Evolutionary conservation across 2,113 vertebrate genomes (phyloP), one percentile per base, ranked within the genome.

Genomic region (Albula goreensis): DNA sequence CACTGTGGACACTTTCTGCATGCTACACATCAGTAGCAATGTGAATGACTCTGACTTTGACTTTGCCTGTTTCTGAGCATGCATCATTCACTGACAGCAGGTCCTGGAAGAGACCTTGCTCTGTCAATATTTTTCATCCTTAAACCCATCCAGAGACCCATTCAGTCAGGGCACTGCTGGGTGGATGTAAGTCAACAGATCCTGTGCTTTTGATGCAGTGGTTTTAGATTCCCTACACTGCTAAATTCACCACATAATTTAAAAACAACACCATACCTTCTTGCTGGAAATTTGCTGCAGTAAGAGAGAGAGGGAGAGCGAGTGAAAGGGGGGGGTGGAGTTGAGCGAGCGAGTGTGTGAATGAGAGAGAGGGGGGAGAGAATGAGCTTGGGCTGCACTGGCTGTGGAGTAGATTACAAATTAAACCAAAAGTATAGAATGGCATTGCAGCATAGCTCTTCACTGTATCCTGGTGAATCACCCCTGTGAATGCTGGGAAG

Each of bases 351-450:
- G n/a, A 13, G 52, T 7, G 17, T 51, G 22, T 48, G 83, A 41
- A 56, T 31, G 19, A 50, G 25, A 17, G 79, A 10, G 79, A 52
- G 87, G 52, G 52, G 49, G 15, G 78, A 3, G 17, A n/a, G 70
- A 49, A 13, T 77, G 25, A 77, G 11, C 41, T 15, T 80, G 78
- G 11, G n/a, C 78, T 80, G 78, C 7, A 49, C 22, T 50, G 25
- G 50, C n/a, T 53, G 31, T 82, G 49, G 50, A 22, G 22, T 56
- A 82, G 81, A 82, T 53, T 82, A 82, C 81, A 82, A 82, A 83
- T 83, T 15, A 41, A 83, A 83, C 17, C 25, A 19, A 19, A 52
- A 52, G 17, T 81, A 48, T 31, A 13, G 7, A 25, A 83, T 48
- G n/a, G 51, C 53, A 41, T 48, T 83, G 52, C 81, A 57, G 56